Conservation (phyloP, 2,113 vertebrate species). For the Gobiocypris rarus region DNA sequence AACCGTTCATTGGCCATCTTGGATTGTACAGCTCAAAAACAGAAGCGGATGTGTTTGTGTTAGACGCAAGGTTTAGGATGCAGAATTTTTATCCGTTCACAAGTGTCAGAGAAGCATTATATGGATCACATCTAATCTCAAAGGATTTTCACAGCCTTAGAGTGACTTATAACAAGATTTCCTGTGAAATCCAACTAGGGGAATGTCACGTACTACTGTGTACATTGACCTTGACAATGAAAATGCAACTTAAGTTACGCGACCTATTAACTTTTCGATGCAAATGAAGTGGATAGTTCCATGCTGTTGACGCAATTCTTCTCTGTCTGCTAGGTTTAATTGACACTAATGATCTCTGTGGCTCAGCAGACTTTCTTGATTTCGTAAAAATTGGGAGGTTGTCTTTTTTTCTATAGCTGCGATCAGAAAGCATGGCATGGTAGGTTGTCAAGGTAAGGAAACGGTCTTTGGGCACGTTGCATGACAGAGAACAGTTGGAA, state of each 20-base stretch:
- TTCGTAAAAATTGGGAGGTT: constrained; percentile 1
- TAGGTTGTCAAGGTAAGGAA: constrained; percentile 46
- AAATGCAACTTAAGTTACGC: background rate
- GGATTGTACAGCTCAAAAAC: background rate
- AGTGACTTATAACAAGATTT: constrained; percentile 26
- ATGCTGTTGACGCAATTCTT: background rate
- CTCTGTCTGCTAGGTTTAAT: constrained; percentile 14
- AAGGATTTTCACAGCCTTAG: constrained; percentile 14
- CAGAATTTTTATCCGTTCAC: background rate
- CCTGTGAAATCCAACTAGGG: background rate
- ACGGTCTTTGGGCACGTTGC: constrained; percentile 15
- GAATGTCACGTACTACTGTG: background rate
- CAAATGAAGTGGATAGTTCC: background rate
- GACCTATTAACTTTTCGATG: background rate
- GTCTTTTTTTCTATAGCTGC: constrained; percentile 38
- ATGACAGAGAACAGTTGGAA: constrained; percentile 56
- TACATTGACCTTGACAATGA: background rate
- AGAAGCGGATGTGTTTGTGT: background rate
- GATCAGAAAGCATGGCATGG: constrained; percentile 20
- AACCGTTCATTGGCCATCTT: constrained; percentile 22
- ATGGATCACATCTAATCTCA: constrained; percentile 19
- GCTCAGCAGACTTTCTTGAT: constrained; percentile 16
- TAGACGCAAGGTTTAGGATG: constrained; percentile 14
- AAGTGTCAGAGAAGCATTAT: constrained; percentile 34
- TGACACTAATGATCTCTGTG: constrained; percentile 33